Base-by-base conservation (phyloP, 1,140 invertebrate species). In the Drosophila littoralis region DNA sequence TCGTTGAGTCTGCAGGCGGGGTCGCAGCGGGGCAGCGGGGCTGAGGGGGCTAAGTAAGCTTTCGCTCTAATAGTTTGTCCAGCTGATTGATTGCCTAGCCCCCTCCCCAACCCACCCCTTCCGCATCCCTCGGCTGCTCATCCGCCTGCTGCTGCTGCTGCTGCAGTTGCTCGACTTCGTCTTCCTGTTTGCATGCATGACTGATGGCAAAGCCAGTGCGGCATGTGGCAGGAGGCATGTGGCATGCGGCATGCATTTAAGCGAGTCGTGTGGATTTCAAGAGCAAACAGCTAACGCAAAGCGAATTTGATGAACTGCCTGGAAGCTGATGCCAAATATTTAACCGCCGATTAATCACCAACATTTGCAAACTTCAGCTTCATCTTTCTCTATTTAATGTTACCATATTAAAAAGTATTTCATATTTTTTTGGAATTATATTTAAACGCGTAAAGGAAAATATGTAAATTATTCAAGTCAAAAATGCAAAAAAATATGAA, bases 41-140 rank as follows among this genome's bases (percentile, higher is more conserved):
- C 32, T 35, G 42, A n/a, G 7, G n/a, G 10, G 15, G 2, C 32
- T 57, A 33, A 33, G 42, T 55, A 33, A 45, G 46, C 57, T 67
- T 52, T 61, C 51, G 36, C 22, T 64, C 46, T 78, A 75, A 78
- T 75, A 81, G 78, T 63, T 81, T 58, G 70, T 55, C 63, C 81
- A 72, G 63, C 63, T 81, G 81, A 86, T 86, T 68, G 82, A 86
- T 85, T 77, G 64, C 46, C 54, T 45, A 35, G 54, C 10, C 22
- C 45, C 13, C 32, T 35, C 48, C 38, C 35, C 55, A 3, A 22
- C 32, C n/a, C 3, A 12, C 10, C 6, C 17, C 10, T 9, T 6
- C 5, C 46, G 1, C 0, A 6, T 28, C 8, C 0, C 22, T 6
- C 46, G 7, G 7, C 22, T 8, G 6, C 12, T 0, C 17, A 1